These are phyloP conservation scores for Cettia cetti DNA, from an alignment of 2,113 vertebrate genomes.

Conservation along the genomic window DNA sequence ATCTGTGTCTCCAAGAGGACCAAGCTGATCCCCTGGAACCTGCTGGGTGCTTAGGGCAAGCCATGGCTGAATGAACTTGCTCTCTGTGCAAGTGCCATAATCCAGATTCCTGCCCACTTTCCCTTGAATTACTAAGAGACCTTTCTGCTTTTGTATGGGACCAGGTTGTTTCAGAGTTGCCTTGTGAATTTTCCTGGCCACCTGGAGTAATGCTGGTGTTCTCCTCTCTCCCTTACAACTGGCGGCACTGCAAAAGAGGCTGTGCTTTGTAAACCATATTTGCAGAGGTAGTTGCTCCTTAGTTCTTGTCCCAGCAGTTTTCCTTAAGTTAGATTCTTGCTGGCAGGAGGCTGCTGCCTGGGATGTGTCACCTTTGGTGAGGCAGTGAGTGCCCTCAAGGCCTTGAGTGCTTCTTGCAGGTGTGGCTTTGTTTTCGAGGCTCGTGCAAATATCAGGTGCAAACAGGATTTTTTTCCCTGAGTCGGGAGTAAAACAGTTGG, in stretches of 20 bases:
- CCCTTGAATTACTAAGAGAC: neutral
- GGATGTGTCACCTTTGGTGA: neutral
- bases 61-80: neutral
- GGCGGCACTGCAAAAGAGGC: neutral
- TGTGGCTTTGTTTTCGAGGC: neutral
- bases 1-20: neutral
- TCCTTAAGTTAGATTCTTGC: neutral
- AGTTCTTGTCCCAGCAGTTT: neutral
- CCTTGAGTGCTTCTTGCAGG: neutral
- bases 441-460: fast-evolving
- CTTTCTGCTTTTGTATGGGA: neutral
- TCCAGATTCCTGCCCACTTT: neutral
- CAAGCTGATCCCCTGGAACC: neutral
- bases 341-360: neutral
- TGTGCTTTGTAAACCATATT: neutral
- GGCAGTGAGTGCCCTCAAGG: neutral
- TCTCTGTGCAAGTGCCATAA: neutral
- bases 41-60: neutral
- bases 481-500: neutral
- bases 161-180: neutral
- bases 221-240: neutral
- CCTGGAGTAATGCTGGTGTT: neutral
- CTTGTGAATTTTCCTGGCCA: neutral
- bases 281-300: neutral
- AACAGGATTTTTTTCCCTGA: neutral